Conservation (phyloP, 2,888 invertebrate genomes). For the Monochamus alternatus region DNA sequence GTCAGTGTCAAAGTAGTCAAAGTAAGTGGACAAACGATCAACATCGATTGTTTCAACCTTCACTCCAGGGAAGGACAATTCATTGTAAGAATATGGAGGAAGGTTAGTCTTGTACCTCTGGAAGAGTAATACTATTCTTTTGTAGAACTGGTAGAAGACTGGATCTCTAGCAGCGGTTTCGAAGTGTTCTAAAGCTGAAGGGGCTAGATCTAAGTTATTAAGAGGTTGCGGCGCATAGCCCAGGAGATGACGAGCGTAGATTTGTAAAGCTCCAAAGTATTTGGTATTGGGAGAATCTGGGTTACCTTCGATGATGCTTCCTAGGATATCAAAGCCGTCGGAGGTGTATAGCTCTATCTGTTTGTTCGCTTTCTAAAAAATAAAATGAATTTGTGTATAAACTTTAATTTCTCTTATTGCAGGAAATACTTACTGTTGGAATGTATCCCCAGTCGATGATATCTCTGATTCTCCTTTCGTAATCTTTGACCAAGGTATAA, state of each 20-base stretch:
- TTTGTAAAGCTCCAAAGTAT: constrained; percentile 72
- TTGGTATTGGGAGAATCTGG: constrained; percentile 75
- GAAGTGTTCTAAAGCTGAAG: constrained; percentile 79
- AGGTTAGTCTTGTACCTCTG: constrained; percentile 75
- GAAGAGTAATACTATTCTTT: constrained; percentile 76
- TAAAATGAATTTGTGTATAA: constrained; percentile 1
- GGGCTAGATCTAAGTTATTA: constrained; percentile 71
- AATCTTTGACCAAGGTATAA: constrained; percentile 68
- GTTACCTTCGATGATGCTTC: constrained; percentile 78
- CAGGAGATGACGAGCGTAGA: constrained; percentile 75
- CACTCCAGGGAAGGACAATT: constrained; percentile 76
- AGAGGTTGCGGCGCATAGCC: constrained; percentile 68
- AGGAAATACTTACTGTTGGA: constrained; percentile 59
- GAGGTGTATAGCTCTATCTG: constrained; percentile 68
- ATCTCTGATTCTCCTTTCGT: constrained; percentile 75
- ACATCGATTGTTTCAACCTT: constrained; percentile 76
- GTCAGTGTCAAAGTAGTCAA: constrained; percentile 78
- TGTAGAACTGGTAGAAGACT: constrained; percentile 78
- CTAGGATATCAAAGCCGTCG: constrained; percentile 78
- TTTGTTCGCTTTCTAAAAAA: constrained; percentile 19
- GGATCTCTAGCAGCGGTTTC: constrained; percentile 70
- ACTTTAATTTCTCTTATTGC: too few species aligned
- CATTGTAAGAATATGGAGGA: constrained; percentile 75
- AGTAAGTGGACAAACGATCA: constrained; percentile 80
- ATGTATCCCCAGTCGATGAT: constrained; percentile 75